Conservation (phyloP, 1,140 invertebrate genomes). For the Gryllus bimaculatus region DNA sequence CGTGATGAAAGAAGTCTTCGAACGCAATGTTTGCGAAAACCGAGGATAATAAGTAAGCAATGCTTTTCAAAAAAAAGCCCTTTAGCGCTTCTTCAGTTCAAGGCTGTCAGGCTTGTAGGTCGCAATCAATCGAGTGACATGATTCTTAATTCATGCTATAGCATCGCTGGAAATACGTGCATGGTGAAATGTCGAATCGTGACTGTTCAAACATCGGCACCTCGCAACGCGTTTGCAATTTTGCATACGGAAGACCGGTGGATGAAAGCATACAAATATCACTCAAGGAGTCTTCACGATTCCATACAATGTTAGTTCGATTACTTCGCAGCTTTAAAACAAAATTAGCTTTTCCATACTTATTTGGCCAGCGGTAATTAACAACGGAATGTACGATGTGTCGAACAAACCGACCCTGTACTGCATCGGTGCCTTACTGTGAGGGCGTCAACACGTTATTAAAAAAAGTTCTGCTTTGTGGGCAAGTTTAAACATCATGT, state of each 20-base stretch:
- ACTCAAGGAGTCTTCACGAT: neutral
- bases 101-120: neutral
- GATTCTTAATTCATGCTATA: neutral
- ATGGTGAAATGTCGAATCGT: neutral
- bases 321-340: neutral
- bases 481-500: too few relatives aligned
- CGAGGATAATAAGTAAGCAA: neutral
- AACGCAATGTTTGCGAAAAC: neutral
- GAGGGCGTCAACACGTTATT: too few relatives aligned
- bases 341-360: neutral
- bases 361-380: neutral
- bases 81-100: neutral
- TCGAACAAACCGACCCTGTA: too few relatives aligned
- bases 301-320: neutral
- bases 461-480: too few relatives aligned
- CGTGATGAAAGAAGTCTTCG: neutral
- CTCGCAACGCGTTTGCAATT: neutral
- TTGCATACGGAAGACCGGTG: neutral
- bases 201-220: neutral
- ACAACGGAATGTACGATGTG: neutral
- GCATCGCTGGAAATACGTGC: neutral
- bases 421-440: too few relatives aligned
- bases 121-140: neutral
- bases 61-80: neutral
- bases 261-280: neutral